These are phyloP conservation scores for Drosophila demipolita DNA, from an alignment of 2,888 invertebrate genomes.

Conservation along the genomic window DNA sequence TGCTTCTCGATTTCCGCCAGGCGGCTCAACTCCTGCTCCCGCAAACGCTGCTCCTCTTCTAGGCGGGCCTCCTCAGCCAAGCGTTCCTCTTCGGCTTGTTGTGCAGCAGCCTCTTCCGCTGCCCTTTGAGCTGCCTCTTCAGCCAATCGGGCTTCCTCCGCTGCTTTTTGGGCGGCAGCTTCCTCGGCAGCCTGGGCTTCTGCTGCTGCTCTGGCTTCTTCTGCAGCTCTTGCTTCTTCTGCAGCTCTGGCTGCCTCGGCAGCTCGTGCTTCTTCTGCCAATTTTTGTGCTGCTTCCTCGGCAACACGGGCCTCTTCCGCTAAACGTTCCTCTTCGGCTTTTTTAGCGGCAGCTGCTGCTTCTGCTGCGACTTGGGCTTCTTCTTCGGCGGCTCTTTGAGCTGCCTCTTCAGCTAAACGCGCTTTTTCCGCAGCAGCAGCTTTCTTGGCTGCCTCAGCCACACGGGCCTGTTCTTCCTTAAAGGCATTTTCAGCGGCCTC, in stretches of 20 bases:
- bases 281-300: conserved; percentile 83
- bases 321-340: conserved; percentile 75
- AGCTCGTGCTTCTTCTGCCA: conserved; percentile 85
- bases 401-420: conserved; percentile 85
- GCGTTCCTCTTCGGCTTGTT: conserved; percentile 83
- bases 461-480: conserved; percentile 87
- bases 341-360: conserved; percentile 81
- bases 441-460: conserved; percentile 84
- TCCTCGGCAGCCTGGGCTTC: conserved; percentile 84
- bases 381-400: conserved; percentile 85
- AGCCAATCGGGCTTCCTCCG: conserved; percentile 87
- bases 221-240: conserved; percentile 85
- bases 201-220: conserved; percentile 85
- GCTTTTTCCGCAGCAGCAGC: conserved; percentile 85
- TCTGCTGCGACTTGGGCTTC: conserved; percentile 86
- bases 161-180: conserved; percentile 83
- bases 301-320: conserved; percentile 85
- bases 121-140: conserved; percentile 85
- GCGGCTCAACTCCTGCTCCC: conserved; percentile 86
- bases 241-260: conserved; percentile 85
- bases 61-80: conserved; percentile 84
- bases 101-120: conserved; percentile 82
- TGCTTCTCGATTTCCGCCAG: conserved; percentile 86
- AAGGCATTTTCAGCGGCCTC: conserved; percentile 84
- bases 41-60: conserved; percentile 85